Percentiles rank a stretch among this genome's conserved stretches.
Evolutionary conservation across 2,797 vertebrate genomes (phyloP).

Genomic region (Argya squamiceps): DNA sequence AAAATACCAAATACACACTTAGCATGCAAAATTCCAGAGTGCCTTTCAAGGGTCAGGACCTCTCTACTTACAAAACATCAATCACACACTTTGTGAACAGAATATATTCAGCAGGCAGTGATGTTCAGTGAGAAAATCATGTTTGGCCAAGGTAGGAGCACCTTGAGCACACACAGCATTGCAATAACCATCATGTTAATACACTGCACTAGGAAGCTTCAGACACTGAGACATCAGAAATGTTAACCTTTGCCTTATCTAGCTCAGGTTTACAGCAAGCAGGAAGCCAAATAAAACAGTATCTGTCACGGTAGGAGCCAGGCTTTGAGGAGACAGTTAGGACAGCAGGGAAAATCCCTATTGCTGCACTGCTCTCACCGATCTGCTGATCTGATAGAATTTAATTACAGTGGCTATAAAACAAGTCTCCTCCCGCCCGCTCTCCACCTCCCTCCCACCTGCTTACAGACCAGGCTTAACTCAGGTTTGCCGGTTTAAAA

Average conservation of each 20-base stretch:
- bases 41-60: background rate
- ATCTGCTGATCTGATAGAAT: background rate
- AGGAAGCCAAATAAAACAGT: background rate
- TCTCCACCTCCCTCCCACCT: background rate
- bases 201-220: background rate
- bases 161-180: background rate
- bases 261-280: background rate
- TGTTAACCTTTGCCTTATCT: background rate
- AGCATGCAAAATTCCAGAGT: background rate
- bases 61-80: background rate
- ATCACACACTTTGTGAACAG: background rate
- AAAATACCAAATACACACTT: background rate
- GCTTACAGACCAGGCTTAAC: background rate
- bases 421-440: background rate
- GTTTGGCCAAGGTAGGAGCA: background rate
- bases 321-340: background rate
- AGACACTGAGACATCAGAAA: background rate
- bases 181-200: background rate
- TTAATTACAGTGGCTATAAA: background rate
- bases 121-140: background rate
- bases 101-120: background rate
- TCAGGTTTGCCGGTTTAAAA: background rate
- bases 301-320: rapidly evolving
- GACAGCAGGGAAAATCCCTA: background rate
- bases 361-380: background rate